Conservation (phyloP, 1,140 invertebrate species). For the Drosophila eugracilis region DNA sequence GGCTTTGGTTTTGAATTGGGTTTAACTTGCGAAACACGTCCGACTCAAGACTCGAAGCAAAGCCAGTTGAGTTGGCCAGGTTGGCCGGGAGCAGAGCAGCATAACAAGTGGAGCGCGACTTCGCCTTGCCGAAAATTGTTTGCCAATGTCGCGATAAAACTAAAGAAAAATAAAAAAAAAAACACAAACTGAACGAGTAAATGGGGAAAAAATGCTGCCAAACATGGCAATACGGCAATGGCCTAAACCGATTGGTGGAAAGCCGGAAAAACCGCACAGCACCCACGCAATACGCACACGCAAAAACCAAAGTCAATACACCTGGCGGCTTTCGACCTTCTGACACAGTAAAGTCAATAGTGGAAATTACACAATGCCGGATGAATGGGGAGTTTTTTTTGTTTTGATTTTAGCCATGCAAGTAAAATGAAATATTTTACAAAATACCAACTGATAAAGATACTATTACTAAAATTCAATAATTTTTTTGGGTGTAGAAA, state of each 20-base stretch:
- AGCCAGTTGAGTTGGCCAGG: conserved; percentile 10
- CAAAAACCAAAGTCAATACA: neutral
- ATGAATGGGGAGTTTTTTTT: conserved; percentile 33
- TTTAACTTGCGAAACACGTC: conserved; percentile 76
- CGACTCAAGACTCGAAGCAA: conserved; percentile 20
- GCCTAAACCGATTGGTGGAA: neutral
- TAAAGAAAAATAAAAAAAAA: conserved; percentile 30
- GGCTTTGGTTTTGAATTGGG: neutral
- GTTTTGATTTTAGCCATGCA: no score
- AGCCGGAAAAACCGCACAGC: conserved; percentile 29
- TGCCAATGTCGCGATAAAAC: conserved; percentile 78
- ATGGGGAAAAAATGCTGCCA: conserved; percentile 23
- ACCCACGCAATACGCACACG: conserved; percentile 30
- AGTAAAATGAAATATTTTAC: neutral
- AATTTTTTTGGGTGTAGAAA: neutral
- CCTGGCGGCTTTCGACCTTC: conserved; percentile 49
- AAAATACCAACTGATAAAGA: neutral
- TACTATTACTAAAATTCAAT: no score
- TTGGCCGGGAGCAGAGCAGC: conserved; percentile 43
- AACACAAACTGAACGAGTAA: conserved; percentile 16
- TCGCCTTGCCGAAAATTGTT: conserved; percentile 62
- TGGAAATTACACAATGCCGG: conserved; percentile 36
- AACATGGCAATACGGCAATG: conserved; percentile 13
- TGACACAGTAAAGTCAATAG: conserved; percentile 26
- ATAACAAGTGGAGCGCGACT: conserved; percentile 76